These are phyloP conservation scores for Sinocyclocheilus anophthalmus DNA, from an alignment of 2,113 vertebrate species.

Conservation along the genomic window DNA sequence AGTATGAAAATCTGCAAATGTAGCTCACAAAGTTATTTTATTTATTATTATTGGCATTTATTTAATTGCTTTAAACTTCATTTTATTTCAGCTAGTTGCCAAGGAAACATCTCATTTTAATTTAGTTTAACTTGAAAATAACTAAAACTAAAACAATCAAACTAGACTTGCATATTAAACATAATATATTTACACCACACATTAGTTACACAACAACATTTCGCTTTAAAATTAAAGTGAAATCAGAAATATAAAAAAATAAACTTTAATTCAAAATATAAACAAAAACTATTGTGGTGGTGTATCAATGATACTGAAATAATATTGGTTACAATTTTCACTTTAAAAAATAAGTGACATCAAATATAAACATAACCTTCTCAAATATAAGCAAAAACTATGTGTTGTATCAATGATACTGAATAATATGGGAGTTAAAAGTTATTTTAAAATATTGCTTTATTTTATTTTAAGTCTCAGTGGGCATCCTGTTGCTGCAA, in stretches of 20 bases:
- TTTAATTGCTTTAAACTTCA: not conserved
- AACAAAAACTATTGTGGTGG: too few species aligned
- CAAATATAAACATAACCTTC: too few species aligned
- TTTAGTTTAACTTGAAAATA: too few species aligned
- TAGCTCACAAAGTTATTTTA: not conserved
- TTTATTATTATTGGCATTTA: not conserved
- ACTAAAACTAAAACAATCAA: not conserved
- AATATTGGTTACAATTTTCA: too few species aligned
- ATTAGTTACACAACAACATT: not conserved
- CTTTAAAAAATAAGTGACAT: too few species aligned
- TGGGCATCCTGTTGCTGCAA: not conserved
- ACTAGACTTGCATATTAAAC: not conserved
- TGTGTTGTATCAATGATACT: too few species aligned
- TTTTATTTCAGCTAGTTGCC: not conserved
- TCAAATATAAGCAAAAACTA: too few species aligned
- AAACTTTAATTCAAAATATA: too few species aligned
- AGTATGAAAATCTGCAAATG: conserved; percentile 9
- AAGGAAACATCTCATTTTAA: not conserved
- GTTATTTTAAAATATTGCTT: not conserved
- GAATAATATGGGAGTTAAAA: not conserved
- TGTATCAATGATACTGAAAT: too few species aligned
- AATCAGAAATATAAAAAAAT: too few species aligned
- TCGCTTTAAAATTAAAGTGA: not conserved
- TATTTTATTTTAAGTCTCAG: not conserved
- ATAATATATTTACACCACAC: not conserved